These are phyloP conservation scores for Cairina moschata DNA, from an alignment of 2,113 vertebrate species.

Conservation along the genomic window DNA sequence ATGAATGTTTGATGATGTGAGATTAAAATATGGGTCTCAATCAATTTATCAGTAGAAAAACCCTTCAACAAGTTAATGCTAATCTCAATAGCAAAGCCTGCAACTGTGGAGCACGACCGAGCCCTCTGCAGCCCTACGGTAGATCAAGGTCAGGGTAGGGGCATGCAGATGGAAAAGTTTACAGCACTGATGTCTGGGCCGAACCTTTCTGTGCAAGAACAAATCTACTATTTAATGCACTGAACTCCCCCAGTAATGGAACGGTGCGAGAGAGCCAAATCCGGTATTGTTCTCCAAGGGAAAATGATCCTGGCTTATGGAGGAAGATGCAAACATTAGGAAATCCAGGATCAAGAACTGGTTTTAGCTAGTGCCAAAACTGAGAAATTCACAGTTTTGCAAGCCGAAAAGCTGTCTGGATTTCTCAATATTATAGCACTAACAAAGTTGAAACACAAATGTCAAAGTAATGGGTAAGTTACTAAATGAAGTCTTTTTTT, in stretches of 20 bases:
- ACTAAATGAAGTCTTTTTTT: background rate
- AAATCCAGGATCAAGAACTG: slow-evolving; percentile 25
- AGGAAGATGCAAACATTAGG: background rate
- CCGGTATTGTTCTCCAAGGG: slow-evolving; percentile 28
- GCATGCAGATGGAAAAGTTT: slow-evolving; percentile 46
- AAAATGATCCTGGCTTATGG: background rate
- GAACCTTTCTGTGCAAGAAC: slow-evolving; percentile 10
- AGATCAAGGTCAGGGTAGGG: slow-evolving; percentile 27
- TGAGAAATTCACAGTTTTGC: background rate
- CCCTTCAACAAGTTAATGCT: slow-evolving; percentile 49
- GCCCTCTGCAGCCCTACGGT: background rate
- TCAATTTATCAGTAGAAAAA: slow-evolving; percentile 57
- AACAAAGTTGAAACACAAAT: background rate
- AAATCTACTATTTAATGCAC: background rate
- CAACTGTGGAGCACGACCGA: background rate
- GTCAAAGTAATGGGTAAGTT: background rate
- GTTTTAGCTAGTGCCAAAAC: background rate
- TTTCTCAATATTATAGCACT: background rate
- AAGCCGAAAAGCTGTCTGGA: background rate
- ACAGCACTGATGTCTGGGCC: background rate
- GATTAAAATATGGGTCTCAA: slow-evolving; percentile 60
- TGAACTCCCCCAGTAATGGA: background rate
- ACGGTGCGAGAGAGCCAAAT: background rate
- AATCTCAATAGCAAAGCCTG: background rate
- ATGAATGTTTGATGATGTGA: slow-evolving; percentile 69